A percentile compares a stretch with the other conserved stretches of the same genome.
Conservation (phyloP, 1,140 invertebrate species). For the Trachymyrmex septentrionalis region DNA sequence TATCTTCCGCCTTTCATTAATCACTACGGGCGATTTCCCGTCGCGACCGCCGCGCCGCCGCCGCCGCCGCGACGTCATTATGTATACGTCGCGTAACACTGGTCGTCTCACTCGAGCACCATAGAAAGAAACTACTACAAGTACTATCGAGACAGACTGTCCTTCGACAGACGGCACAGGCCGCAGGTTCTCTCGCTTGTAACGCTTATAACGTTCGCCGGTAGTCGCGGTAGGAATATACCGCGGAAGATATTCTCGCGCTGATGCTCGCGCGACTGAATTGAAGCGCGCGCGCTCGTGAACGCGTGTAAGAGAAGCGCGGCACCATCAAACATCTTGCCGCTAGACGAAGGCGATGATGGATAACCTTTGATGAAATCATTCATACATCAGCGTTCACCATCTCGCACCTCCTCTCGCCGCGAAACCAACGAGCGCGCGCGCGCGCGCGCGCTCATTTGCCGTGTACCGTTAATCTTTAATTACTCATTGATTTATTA, state of each 20-base stretch:
- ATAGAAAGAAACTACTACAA: slow-evolving; percentile 44
- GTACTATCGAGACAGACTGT: slow-evolving; percentile 26
- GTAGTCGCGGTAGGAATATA: slow-evolving; percentile 51
- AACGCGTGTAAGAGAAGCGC: slow-evolving; percentile 64
- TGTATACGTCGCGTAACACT: slow-evolving; percentile 23
- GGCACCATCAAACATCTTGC: slow-evolving; percentile 81
- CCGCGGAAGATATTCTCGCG: slow-evolving; percentile 14
- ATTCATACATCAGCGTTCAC: slow-evolving; percentile 80
- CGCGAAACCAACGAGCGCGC: neutral
- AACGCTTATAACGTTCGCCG: slow-evolving; percentile 14
- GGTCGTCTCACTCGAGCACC: slow-evolving; percentile 24
- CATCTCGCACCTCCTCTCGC: neutral
- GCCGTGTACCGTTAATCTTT: slow-evolving; percentile 81
- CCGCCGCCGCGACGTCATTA: neutral
- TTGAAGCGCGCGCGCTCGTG: slow-evolving; percentile 16
- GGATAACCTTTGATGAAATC: slow-evolving; percentile 83
- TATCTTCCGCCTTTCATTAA: slow-evolving; percentile 61
- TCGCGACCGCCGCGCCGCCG: neutral
- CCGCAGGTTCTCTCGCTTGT: neutral
- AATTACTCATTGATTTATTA: slow-evolving; percentile 84
- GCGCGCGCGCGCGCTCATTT: slow-evolving; percentile 69
- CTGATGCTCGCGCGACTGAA: slow-evolving; percentile 22
- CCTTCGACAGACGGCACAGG: slow-evolving; percentile 33
- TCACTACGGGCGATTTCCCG: slow-evolving; percentile 49
- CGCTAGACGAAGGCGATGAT: slow-evolving; percentile 81